Evolutionary conservation across 2,888 invertebrate species (phyloP).

Genomic region (Drosophila birchii): DNA sequence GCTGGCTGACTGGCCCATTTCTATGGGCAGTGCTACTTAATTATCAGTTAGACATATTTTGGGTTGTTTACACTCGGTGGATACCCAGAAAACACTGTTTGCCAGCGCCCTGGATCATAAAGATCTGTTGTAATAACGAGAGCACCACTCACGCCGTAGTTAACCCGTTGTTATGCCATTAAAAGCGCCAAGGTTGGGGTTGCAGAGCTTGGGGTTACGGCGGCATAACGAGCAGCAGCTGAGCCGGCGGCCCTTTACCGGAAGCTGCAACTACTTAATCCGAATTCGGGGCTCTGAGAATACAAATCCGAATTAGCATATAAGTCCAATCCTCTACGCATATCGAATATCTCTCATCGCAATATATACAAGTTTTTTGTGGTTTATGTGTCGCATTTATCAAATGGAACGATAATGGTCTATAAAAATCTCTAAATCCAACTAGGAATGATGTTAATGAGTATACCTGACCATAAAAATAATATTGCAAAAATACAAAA

Average conservation of each 20-base stretch:
- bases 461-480: constrained; percentile 2
- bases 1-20: constrained; percentile 1
- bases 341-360: constrained; percentile 23
- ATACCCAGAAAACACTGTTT: constrained; percentile 33
- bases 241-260: constrained; percentile 19
- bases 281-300: constrained; percentile 9
- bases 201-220: constrained; percentile 21
- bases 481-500: constrained; percentile 10
- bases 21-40: constrained; percentile 52
- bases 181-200: constrained; percentile 39
- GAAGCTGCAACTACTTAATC: constrained; percentile 31
- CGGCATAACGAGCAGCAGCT: constrained; percentile 32
- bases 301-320: constrained; percentile 11
- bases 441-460: constrained; percentile 15
- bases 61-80: constrained; percentile 40
- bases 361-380: constrained; percentile 8
- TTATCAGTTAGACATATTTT: constrained; percentile 43
- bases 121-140: constrained; percentile 44
- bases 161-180: constrained; percentile 32
- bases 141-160: constrained; percentile 30
- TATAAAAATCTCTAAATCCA: constrained; percentile 11
- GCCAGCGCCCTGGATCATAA: constrained; percentile 26
- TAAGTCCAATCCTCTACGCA: constrained; percentile 17
- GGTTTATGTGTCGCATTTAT: constrained; percentile 22
- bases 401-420: constrained; percentile 11